These are phyloP conservation scores for Pluvianellus socialis DNA, from an alignment of 2,113 vertebrate genomes.

Conservation along the genomic window DNA sequence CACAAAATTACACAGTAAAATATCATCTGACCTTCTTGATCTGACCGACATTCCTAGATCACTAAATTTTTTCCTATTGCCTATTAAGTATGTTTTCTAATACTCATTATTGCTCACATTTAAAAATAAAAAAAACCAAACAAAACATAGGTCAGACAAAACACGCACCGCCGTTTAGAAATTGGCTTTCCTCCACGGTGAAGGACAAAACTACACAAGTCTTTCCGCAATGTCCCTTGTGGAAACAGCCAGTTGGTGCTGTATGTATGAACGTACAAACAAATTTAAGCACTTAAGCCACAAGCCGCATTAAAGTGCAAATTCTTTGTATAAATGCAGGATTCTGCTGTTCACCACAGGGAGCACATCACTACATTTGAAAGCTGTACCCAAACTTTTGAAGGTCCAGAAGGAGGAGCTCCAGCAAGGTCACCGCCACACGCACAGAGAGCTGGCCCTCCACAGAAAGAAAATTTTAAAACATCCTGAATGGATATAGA, in stretches of 20 bases:
- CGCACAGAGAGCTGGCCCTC: background rate
- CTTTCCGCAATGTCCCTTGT: background rate
- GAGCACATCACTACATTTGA: background rate
- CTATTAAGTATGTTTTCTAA: background rate
- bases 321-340: background rate
- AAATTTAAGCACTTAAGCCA: background rate
- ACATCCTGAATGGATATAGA: background rate
- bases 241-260: background rate
- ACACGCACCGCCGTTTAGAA: background rate
- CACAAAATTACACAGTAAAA: background rate
- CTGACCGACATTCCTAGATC: background rate
- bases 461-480: background rate
- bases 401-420: background rate
- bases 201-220: background rate
- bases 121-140: background rate
- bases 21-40: background rate
- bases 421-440: background rate
- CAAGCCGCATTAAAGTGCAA: background rate
- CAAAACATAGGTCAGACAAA: background rate
- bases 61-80: accelerated
- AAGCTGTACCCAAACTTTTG: background rate
- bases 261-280: background rate
- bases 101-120: background rate
- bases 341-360: background rate
- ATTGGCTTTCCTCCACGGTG: background rate